Conservation (phyloP, 2,888 invertebrate genomes). For the Melipona beecheii region DNA sequence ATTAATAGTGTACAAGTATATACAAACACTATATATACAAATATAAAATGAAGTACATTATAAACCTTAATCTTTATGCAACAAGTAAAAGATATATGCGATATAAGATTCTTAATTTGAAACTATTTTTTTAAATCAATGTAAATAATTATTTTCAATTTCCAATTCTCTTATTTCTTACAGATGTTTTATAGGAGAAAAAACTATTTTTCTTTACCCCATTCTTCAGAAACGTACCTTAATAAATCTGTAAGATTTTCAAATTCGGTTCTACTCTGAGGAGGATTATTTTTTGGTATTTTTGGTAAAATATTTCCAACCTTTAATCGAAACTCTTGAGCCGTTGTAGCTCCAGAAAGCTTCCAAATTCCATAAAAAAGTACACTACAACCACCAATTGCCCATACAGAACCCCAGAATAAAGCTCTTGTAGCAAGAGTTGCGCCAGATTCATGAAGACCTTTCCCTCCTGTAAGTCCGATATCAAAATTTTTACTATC, state of each 20-base stretch:
- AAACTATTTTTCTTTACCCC: constrained; percentile 69
- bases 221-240: constrained; percentile 86
- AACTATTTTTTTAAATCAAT: background rate
- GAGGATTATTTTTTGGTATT: constrained; percentile 91
- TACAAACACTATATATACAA: background rate
- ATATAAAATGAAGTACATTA: background rate
- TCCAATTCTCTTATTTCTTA: background rate
- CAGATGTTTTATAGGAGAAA: too few relatives aligned
- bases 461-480: constrained; percentile 87
- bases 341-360: constrained; percentile 93
- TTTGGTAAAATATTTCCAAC: constrained; percentile 91
- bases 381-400: constrained; percentile 92
- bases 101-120: background rate
- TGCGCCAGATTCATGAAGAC: constrained; percentile 91
- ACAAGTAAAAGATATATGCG: background rate
- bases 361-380: constrained; percentile 95
- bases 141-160: background rate
- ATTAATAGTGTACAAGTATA: background rate
- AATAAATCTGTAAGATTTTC: constrained; percentile 93
- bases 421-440: constrained; percentile 92
- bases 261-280: constrained; percentile 94
- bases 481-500: constrained; percentile 92
- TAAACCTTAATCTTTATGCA: background rate
- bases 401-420: constrained; percentile 94
- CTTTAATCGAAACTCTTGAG: constrained; percentile 92